A percentile compares a stretch with the other conserved stretches of the same genome.
These are phyloP conservation scores for Zosterops japonicus DNA, from an alignment of 2,113 vertebrate genomes.

Conservation along the genomic window DNA sequence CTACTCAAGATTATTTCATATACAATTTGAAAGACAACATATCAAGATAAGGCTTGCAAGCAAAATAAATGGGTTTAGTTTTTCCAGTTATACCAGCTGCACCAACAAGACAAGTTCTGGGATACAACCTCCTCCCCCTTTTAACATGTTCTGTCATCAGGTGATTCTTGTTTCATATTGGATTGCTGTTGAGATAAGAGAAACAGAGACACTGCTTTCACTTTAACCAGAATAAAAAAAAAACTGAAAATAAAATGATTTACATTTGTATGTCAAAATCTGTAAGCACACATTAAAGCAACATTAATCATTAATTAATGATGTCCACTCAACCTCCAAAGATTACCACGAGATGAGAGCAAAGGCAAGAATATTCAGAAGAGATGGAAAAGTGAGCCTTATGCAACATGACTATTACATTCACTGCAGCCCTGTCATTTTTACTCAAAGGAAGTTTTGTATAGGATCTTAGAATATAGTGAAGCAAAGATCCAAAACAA, in stretches of 20 bases:
- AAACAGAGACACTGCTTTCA: background rate
- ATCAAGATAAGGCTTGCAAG: slow-evolving; percentile 29
- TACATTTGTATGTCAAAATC: background rate
- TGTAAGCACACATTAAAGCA: background rate
- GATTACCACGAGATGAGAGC: accelerated
- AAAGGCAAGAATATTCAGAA: background rate
- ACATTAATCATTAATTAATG: background rate
- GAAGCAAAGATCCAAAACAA: background rate
- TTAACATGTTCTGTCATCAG: background rate
- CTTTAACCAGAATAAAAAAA: background rate
- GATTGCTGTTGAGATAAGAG: background rate
- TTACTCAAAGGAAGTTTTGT: background rate
- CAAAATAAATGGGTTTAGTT: slow-evolving; percentile 7
- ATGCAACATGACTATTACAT: background rate
- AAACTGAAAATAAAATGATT: background rate
- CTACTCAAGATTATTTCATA: slow-evolving; percentile 31
- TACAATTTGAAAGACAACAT: background rate
- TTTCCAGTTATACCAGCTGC: slow-evolving; percentile 58
- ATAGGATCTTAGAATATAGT: background rate
- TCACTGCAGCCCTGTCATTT: background rate
- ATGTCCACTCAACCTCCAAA: background rate
- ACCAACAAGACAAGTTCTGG: slow-evolving; percentile 14
- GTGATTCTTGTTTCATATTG: background rate
- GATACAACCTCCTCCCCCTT: background rate
- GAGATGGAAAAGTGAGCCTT: background rate